Percentiles rank a stretch among this genome's conserved stretches.
Evolutionary conservation across 92 coral and sea anemone species (phyloP).

Genomic region (Parazoanthus atlanticus): DNA sequence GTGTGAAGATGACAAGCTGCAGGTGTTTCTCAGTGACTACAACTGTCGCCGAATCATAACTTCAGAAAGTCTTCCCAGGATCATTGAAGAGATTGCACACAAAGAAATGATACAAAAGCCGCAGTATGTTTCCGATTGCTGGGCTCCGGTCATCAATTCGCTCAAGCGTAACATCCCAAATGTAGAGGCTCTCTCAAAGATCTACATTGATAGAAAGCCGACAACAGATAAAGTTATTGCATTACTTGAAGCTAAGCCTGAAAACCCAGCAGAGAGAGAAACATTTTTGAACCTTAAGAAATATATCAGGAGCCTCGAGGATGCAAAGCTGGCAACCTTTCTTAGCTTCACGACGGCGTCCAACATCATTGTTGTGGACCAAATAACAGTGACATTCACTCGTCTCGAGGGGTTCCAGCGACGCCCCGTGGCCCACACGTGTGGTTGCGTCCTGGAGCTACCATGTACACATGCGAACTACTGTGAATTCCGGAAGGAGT

Average conservation of each 20-base stretch:
- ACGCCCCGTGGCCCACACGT: too few species aligned
- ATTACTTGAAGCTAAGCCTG: not conserved
- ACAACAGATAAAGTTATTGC: not conserved
- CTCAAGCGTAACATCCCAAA: not conserved
- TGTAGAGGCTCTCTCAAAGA: not conserved
- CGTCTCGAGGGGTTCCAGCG: constrained; percentile 12
- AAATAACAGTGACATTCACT: constrained; percentile 9
- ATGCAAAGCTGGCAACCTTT: constrained; percentile 1
- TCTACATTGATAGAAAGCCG: constrained; percentile 7
- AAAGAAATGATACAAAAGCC: constrained; percentile 20
- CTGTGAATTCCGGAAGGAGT: constrained; percentile 11
- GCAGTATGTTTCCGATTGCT: constrained; percentile 19
- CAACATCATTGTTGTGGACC: constrained; percentile 1
- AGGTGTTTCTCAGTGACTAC: not conserved
- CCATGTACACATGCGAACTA: not conserved
- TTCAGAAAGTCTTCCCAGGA: not conserved
- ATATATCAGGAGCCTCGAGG: constrained; percentile 4
- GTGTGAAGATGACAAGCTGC: constrained; percentile 4
- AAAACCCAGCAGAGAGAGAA: constrained; percentile 8
- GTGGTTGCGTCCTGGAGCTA: constrained; percentile 2
- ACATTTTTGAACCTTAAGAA: not conserved
- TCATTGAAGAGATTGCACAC: constrained; percentile 24
- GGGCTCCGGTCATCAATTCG: not conserved
- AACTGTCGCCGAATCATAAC: not conserved
- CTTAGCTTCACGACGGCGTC: constrained; percentile 4